phyloP scores from a whole-genome alignment of 2,797 vertebrate species.

The Lerista edwardsae region DNA sequence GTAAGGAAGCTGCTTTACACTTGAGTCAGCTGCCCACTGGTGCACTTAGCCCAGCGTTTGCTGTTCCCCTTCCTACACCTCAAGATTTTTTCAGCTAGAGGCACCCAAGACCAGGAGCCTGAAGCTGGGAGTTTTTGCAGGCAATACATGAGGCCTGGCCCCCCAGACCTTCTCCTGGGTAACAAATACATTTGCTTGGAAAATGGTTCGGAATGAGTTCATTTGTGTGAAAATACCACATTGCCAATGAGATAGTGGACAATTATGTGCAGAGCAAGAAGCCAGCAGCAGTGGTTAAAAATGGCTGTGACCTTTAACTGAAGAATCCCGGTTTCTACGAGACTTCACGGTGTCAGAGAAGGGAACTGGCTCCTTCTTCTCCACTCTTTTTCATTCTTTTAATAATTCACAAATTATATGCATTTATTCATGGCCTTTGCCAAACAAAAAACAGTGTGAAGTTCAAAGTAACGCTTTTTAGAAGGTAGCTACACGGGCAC shows the following conservation, averaged over 20 bases:
- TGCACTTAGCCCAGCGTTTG: too few relatives aligned
- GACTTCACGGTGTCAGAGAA: constrained; percentile 5
- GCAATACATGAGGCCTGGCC: too few relatives aligned
- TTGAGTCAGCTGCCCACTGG: not conserved
- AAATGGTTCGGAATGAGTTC: not conserved
- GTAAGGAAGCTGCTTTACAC: not conserved
- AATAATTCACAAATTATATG: constrained; percentile 26
- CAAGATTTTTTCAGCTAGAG: not conserved
- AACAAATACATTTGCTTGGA: not conserved
- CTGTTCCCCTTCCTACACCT: not conserved
- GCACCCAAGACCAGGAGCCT: too few relatives aligned
- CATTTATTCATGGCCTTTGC: not conserved
- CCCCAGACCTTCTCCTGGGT: not conserved
- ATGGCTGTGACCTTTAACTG: constrained; percentile 58
- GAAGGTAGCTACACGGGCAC: not conserved
- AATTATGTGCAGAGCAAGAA: constrained; percentile 11
- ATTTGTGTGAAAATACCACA: constrained; percentile 29
- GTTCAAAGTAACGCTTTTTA: not conserved
- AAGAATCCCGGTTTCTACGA: constrained; percentile 37
- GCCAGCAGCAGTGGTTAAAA: constrained; percentile 56
- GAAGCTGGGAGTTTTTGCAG: not conserved
- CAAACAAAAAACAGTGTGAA: not conserved
- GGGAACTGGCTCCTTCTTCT: constrained; percentile 10
- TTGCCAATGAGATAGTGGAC: constrained; percentile 29
- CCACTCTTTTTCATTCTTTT: not conserved